Conservation (phyloP, 1,140 invertebrate species). For the Halictus rubicundus region DNA sequence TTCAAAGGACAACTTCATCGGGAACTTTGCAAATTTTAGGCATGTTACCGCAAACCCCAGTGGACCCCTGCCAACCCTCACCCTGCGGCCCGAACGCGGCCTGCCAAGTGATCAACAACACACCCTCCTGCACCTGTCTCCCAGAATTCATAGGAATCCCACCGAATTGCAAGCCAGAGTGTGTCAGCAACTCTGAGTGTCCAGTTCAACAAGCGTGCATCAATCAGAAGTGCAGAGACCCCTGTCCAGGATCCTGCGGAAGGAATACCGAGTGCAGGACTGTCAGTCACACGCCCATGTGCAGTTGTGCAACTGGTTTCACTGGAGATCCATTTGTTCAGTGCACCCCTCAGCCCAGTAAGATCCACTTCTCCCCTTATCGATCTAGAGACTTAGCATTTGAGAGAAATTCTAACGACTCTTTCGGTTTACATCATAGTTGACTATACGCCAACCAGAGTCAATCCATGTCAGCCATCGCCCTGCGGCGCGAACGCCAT, state of each 20-base stretch:
- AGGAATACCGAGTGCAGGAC: conserved; percentile 82
- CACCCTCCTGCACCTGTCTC: conserved; percentile 81
- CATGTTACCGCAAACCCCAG: conserved; percentile 63
- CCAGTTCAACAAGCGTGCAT: conserved; percentile 80
- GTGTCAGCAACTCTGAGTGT: conserved; percentile 82
- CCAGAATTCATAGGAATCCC: conserved; percentile 79
- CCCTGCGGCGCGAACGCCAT: conserved; percentile 89
- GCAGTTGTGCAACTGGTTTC: conserved; percentile 80
- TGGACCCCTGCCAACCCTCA: conserved; percentile 82
- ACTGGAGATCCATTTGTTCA: conserved; percentile 81
- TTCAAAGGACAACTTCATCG: background rate
- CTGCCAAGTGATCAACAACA: conserved; percentile 79
- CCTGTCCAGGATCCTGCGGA: conserved; percentile 82
- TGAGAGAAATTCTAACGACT: too few relatives aligned
- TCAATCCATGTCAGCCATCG: conserved; percentile 86
- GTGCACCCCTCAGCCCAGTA: conserved; percentile 76
- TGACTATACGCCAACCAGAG: conserved; percentile 49
- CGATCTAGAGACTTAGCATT: too few relatives aligned
- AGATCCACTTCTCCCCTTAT: conserved; percentile 36
- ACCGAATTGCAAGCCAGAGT: conserved; percentile 80
- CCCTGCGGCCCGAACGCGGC: conserved; percentile 81
- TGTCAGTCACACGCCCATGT: conserved; percentile 82
- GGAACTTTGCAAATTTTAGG: conserved; percentile 23
- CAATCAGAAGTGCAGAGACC: conserved; percentile 81
- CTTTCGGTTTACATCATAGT: conserved; percentile 31